These are phyloP conservation scores for Agriopis marginaria DNA, from an alignment of 2,888 invertebrate genomes.

Conservation along the genomic window DNA sequence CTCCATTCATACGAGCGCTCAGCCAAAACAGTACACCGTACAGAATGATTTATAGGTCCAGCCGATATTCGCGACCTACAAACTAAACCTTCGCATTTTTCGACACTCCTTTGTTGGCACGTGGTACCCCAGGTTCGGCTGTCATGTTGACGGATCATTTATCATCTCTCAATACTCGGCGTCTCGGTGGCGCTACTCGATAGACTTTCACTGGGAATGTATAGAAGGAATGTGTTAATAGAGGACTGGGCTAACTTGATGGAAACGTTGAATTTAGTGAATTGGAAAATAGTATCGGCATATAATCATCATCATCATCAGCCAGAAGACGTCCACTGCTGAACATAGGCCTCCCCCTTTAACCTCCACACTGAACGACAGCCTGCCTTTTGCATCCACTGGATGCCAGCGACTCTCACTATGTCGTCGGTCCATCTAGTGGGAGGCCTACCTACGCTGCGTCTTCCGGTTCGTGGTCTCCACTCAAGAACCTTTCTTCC, in stretches of 20 bases:
- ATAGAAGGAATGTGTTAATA: conserved; percentile 23
- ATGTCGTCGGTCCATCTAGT: too few species aligned
- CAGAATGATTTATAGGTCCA: conserved; percentile 82
- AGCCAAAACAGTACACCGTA: conserved; percentile 43
- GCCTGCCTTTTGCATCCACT: too few species aligned
- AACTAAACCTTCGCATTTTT: conserved; percentile 84
- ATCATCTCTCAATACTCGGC: conserved; percentile 84
- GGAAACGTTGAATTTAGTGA: not conserved
- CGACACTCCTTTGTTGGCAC: conserved; percentile 83
- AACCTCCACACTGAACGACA: too few species aligned
- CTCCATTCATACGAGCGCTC: conserved; percentile 33
- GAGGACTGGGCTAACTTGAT: conserved; percentile 4
- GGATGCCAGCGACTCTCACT: too few species aligned
- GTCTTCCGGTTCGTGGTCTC: too few species aligned
- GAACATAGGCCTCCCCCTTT: too few species aligned
- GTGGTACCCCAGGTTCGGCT: conserved; percentile 82
- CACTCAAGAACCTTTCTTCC: too few species aligned
- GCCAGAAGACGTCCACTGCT: too few species aligned
- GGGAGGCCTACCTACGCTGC: too few species aligned
- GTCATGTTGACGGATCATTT: conserved; percentile 82
- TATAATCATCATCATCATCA: too few species aligned
- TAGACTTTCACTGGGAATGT: conserved; percentile 45
- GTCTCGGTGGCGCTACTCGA: conserved; percentile 79
- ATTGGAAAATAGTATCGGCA: not conserved
- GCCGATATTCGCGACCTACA: conserved; percentile 82